These are phyloP conservation scores for Syngnathus floridae DNA, from an alignment of 2,113 vertebrate genomes.

Conservation along the genomic window DNA sequence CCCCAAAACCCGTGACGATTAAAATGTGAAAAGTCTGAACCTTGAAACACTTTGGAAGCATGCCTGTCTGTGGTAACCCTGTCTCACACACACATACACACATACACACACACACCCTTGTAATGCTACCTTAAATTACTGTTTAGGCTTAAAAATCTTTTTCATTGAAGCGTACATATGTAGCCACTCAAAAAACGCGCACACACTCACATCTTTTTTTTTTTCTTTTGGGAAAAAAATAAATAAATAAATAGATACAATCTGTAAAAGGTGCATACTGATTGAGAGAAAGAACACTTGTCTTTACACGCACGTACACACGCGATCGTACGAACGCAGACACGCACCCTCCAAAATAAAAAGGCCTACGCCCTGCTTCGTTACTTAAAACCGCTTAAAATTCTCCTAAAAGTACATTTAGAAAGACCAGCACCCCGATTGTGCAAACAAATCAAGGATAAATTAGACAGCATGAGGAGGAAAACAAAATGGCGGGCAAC, in stretches of 20 bases:
- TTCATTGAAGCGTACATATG: conserved; percentile 56
- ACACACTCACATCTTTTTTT: conserved; percentile 36
- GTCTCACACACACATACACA: conserved; percentile 41
- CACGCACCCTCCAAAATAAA: conserved; percentile 37
- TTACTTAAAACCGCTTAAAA: conserved; percentile 71
- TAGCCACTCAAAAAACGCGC: conserved; percentile 41
- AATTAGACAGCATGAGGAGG: conserved; percentile 67
- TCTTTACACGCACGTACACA: conserved; percentile 40
- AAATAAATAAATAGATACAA: conserved; percentile 80
- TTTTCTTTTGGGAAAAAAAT: conserved; percentile 67
- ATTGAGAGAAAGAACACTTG: conserved; percentile 52
- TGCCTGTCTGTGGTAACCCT: conserved; percentile 66
- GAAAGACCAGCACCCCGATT: conserved; percentile 62
- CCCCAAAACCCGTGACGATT: conserved; percentile 16
- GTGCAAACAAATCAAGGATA: conserved; percentile 68
- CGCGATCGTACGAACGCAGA: conserved; percentile 12
- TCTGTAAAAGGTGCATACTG: conserved; percentile 73
- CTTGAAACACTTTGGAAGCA: conserved; percentile 67
- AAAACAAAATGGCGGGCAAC: conserved; percentile 66
- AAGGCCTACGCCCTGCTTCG: conserved; percentile 63
- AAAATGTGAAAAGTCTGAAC: conserved; percentile 42
- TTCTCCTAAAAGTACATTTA: conserved; percentile 66
- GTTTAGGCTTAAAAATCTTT: conserved; percentile 68
- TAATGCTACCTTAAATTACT: conserved; percentile 72
- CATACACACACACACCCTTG: conserved; percentile 21